phyloP scores from a whole-genome alignment of 2,888 invertebrate genomes.

The Incurvaria masculella region DNA sequence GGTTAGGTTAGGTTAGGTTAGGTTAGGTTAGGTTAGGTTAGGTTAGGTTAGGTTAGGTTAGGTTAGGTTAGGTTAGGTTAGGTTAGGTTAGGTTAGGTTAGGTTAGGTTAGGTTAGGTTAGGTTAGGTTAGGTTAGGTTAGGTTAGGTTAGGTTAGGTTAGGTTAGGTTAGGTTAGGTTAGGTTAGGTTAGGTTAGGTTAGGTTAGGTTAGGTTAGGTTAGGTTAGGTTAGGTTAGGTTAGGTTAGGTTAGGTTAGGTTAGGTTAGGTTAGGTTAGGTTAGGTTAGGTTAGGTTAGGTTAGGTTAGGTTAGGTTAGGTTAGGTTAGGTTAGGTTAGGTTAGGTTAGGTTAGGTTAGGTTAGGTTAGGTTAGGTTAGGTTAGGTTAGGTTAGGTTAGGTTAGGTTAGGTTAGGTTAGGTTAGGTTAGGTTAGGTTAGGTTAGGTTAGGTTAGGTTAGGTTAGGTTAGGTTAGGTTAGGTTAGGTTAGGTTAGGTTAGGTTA shows the following conservation, averaged over 20 bases:
- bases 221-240: slow-evolving; percentile 11
- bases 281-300: slow-evolving; percentile 6
- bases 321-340: slow-evolving; percentile 9
- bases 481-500: slow-evolving; percentile 7
- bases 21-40: background rate
- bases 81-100: slow-evolving; percentile 8
- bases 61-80: slow-evolving; percentile 6
- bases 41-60: slow-evolving; percentile 4
- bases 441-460: slow-evolving; percentile 6
- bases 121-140: slow-evolving; percentile 6
- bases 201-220: slow-evolving; percentile 11
- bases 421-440: slow-evolving; percentile 4
- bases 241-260: slow-evolving; percentile 10
- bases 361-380: slow-evolving; percentile 6
- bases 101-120: slow-evolving; percentile 8
- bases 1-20: background rate
- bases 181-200: slow-evolving; percentile 9
- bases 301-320: slow-evolving; percentile 7
- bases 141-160: slow-evolving; percentile 10
- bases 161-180: slow-evolving; percentile 9
- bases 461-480: slow-evolving; percentile 10
- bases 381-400: slow-evolving; percentile 9
- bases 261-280: slow-evolving; percentile 6
- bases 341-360: slow-evolving; percentile 3
- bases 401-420: slow-evolving; percentile 3